A percentile compares a stretch with the other conserved stretches of the same genome.
These are phyloP conservation scores for Listronotus bonariensis DNA, from an alignment of 1,140 invertebrate genomes.

Conservation along the genomic window DNA sequence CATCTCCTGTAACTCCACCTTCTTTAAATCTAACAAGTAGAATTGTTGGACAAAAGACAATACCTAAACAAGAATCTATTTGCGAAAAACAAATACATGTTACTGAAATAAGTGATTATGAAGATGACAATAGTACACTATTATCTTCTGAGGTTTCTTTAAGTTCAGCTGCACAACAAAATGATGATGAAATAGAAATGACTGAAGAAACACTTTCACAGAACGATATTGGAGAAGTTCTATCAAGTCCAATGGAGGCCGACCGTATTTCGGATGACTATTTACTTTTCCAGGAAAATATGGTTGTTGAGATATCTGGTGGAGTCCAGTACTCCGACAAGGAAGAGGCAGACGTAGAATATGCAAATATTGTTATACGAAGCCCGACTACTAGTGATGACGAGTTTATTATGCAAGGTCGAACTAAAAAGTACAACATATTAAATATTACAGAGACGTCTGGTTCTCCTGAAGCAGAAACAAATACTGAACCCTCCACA, in stretches of 20 bases:
- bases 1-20: slow-evolving; percentile 63
- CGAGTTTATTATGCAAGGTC: slow-evolving; percentile 51
- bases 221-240: slow-evolving; percentile 60
- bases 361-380: slow-evolving; percentile 52
- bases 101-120: slow-evolving; percentile 62
- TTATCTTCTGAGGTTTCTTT: slow-evolving; percentile 64
- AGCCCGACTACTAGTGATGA: slow-evolving; percentile 55
- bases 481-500: slow-evolving; percentile 58
- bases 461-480: slow-evolving; percentile 62
- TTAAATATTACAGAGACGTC: slow-evolving; percentile 57
- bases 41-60: slow-evolving; percentile 36
- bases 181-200: slow-evolving; percentile 64
- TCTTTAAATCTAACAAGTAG: slow-evolving; percentile 47
- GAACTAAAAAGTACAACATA: slow-evolving; percentile 48
- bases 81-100: slow-evolving; percentile 51
- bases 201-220: slow-evolving; percentile 65
- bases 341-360: slow-evolving; percentile 56
- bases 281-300: slow-evolving; percentile 65
- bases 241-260: slow-evolving; percentile 63
- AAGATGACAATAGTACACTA: slow-evolving; percentile 64
- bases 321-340: slow-evolving; percentile 66
- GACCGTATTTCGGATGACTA: slow-evolving; percentile 66
- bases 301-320: slow-evolving; percentile 63
- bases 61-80: slow-evolving; percentile 43
- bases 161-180: slow-evolving; percentile 61